Evolutionary conservation across 2,113 vertebrate species (phyloP).

Genomic region (Ornithorhynchus anatinus): DNA sequence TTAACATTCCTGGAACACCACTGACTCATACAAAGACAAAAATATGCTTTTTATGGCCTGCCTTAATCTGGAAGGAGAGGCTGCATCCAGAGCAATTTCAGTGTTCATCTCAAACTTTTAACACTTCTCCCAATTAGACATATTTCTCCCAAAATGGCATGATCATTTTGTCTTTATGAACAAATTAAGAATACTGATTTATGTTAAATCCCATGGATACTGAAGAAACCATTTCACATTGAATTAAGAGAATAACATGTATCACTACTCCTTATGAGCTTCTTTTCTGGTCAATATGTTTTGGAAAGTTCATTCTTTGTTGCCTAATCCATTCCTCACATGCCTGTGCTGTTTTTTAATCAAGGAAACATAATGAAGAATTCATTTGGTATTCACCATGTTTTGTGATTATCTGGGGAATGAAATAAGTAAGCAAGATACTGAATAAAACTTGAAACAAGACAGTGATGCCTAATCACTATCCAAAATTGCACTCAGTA

Average conservation of each 20-base stretch:
- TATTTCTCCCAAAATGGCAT: not conserved
- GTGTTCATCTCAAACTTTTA: not conserved
- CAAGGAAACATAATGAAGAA: not conserved
- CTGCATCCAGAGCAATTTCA: not conserved
- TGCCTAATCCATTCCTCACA: not conserved
- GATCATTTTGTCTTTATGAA: not conserved
- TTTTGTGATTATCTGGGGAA: not conserved
- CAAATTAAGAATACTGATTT: not conserved
- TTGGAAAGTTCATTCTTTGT: not conserved
- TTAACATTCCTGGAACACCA: not conserved
- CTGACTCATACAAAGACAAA: not conserved
- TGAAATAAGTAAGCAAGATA: not conserved
- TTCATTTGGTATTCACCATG: not conserved
- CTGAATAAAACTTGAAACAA: not conserved
- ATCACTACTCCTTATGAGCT: not conserved
- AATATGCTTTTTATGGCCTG: not conserved
- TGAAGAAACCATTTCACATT: not conserved
- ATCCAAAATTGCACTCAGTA: not conserved
- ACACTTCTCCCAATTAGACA: not conserved
- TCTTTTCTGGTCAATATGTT: not conserved
- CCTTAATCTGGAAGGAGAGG: not conserved
- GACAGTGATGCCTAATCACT: not conserved
- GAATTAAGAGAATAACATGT: not conserved
- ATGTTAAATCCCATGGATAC: not conserved
- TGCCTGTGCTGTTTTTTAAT: not conserved